Percentiles rank a stretch among this genome's conserved stretches.
Conservation (phyloP, 1,140 invertebrate genomes). For the Hyles vespertilio region DNA sequence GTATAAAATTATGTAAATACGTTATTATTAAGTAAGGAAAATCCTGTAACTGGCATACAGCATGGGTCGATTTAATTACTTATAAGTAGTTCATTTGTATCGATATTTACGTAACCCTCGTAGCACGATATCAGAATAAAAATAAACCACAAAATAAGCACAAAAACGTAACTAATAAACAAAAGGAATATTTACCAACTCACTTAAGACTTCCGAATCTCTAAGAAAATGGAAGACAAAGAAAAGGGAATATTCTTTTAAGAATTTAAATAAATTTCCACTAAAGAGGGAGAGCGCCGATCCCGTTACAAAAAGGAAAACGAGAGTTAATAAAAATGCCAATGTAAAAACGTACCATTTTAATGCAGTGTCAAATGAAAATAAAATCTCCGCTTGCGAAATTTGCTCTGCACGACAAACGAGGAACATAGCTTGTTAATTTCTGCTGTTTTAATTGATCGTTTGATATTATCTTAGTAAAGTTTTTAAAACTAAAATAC, state of each 20-base stretch:
- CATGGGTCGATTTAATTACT: no score
- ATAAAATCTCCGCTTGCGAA: slow-evolving; percentile 17
- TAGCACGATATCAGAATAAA: slow-evolving; percentile 9
- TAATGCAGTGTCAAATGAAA: slow-evolving; percentile 60
- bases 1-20: no score
- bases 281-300: slow-evolving; percentile 36
- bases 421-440: no score
- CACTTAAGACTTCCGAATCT: slow-evolving; percentile 49
- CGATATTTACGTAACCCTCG: not conserved
- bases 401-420: not conserved
- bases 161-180: slow-evolving; percentile 7
- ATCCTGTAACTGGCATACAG: no score
- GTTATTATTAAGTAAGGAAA: no score
- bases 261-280: slow-evolving; percentile 67
- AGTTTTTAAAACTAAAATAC: no score
- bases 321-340: slow-evolving; percentile 62
- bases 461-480: no score
- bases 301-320: slow-evolving; percentile 64
- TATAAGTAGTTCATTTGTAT: not conserved
- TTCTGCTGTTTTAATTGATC: no score
- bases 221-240: slow-evolving; percentile 35
- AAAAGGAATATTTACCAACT: slow-evolving; percentile 34
- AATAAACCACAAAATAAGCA: not conserved
- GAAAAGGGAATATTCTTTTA: slow-evolving; percentile 54
- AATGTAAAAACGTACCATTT: slow-evolving; percentile 50